Evolutionary conservation across 2,113 vertebrate genomes (phyloP), one percentile per base, ranked within the genome.

Genomic region (Gallinago undulata): DNA sequence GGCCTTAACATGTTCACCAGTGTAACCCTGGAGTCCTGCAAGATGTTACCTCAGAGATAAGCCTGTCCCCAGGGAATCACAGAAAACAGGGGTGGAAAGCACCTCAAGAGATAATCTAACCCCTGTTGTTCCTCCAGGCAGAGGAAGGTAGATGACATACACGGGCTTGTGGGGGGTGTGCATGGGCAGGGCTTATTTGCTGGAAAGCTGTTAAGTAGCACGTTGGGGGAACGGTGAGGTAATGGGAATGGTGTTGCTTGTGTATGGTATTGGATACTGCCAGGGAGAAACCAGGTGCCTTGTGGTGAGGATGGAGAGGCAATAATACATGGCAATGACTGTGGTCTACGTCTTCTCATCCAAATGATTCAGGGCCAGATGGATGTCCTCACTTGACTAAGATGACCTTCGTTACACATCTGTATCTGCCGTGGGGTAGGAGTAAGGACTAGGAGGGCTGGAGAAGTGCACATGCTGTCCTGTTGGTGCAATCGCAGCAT

Each of bases 21-120:
- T 47, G 30, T 41, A 89, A 79, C 62, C 63, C 63, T 87, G 91
- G 76, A 93, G 79, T 96, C 74, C 86, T 87, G 73, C 45, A 84
- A 94, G 87, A 90, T 89, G 60, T 84, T 96, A 19, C 57, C 77
- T 95, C 79, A 94, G 84, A 82, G 89, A 94, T 94, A 95, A 93
- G 62, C 45, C 15, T 89, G 66, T 93, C 83, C 77, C 37, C 55
- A 75, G 87, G 96, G 91, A 96, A 90, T 89, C 68, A 89, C 7
- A 81, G 56, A 92, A 90, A 95, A 94, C 51, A 87, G 62, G 76
- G 48, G 12, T 84, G 73, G 66, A 96, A 94, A 95, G 60, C 69
- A 94, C 87, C 77, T 84, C 76, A 43, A 84, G 41, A 95, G 89
- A 66, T 87, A 94, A 91, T 75, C 66, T 89, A 81, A 51, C 33